phyloP scores from a whole-genome alignment of 2,888 invertebrate genomes.

The Norana najaformis region DNA sequence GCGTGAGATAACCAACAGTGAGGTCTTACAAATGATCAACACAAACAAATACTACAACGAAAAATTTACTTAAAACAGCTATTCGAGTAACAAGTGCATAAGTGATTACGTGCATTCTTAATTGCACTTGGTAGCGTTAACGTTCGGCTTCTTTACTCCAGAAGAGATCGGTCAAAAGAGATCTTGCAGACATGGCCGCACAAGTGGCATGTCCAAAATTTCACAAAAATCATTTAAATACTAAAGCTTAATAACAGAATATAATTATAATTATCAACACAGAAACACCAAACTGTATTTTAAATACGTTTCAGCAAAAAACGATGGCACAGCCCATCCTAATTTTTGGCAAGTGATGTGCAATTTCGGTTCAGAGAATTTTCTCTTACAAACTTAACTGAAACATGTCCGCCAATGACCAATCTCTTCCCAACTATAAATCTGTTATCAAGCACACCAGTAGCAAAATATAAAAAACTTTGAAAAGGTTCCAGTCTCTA shows the following conservation, averaged over 20 bases:
- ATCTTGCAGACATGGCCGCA: neutral
- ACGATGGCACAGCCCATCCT: neutral
- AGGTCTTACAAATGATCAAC: neutral
- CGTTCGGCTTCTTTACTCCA: neutral
- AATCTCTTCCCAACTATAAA: neutral
- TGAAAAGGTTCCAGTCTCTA: neutral
- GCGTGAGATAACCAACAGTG: neutral
- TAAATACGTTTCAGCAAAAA: neutral
- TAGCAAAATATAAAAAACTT: neutral
- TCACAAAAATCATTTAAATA: neutral
- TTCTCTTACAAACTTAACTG: neutral
- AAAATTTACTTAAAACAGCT: neutral
- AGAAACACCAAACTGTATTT: neutral
- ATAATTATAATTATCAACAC: neutral
- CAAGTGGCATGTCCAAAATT: neutral
- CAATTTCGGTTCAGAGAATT: neutral
- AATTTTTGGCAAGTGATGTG: neutral
- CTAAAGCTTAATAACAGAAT: neutral
- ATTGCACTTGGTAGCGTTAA: conserved; percentile 5
- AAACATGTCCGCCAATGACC: neutral
- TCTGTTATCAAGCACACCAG: neutral
- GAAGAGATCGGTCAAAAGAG: neutral
- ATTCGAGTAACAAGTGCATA: neutral
- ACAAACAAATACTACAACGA: neutral
- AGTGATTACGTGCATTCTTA: neutral